Percentiles rank a stretch among this genome's conserved stretches.
phyloP scores from a whole-genome alignment of 2,797 vertebrate species.

The Euphonia xanthogaster region DNA sequence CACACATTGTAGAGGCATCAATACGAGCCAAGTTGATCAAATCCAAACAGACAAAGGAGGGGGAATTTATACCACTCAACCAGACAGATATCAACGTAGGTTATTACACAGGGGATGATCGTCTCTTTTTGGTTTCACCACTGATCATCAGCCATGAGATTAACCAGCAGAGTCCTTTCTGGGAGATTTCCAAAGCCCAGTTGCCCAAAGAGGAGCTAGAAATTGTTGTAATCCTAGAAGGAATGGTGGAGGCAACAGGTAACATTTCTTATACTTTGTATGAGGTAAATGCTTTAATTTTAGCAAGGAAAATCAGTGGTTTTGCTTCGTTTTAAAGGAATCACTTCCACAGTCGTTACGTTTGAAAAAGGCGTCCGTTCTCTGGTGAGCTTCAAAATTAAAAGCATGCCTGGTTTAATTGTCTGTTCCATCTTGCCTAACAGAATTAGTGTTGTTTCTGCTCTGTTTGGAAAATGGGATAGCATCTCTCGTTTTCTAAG shows the following conservation, averaged over 20 bases:
- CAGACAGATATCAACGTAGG: slow-evolving; percentile 99
- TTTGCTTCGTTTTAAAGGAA: slow-evolving; percentile 44
- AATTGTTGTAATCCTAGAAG: slow-evolving; percentile 98
- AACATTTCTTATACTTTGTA: slow-evolving; percentile 64
- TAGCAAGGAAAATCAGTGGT: slow-evolving; percentile 30
- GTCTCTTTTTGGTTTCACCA: slow-evolving; percentile 97
- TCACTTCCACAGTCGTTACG: neutral
- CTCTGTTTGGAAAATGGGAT: slow-evolving; percentile 43
- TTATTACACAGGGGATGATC: slow-evolving; percentile 96
- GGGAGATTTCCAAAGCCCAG: slow-evolving; percentile 93
- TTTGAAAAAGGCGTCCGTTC: slow-evolving; percentile 10
- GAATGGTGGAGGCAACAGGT: slow-evolving; percentile 99
- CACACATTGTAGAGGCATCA: slow-evolving; percentile 98
- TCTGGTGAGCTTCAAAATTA: slow-evolving; percentile 27
- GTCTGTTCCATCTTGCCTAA: slow-evolving; percentile 32
- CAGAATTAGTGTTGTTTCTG: slow-evolving; percentile 30
- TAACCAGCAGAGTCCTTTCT: slow-evolving; percentile 97
- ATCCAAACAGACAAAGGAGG: slow-evolving; percentile 99
- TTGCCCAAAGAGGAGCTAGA: slow-evolving; percentile 93
- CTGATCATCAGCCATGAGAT: slow-evolving; percentile 99
- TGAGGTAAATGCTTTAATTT: slow-evolving; percentile 53
- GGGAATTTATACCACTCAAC: slow-evolving; percentile 98
- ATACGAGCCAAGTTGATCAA: slow-evolving; percentile 98
- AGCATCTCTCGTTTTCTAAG: slow-evolving; percentile 33
- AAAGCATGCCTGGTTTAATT: slow-evolving; percentile 45